A percentile compares a stretch with the other conserved stretches of the same genome.
Evolutionary conservation across 37 sponge, comb jelly and placozoan species (phyloP).

Genomic region (Chondrilla cf. caribensis): DNA sequence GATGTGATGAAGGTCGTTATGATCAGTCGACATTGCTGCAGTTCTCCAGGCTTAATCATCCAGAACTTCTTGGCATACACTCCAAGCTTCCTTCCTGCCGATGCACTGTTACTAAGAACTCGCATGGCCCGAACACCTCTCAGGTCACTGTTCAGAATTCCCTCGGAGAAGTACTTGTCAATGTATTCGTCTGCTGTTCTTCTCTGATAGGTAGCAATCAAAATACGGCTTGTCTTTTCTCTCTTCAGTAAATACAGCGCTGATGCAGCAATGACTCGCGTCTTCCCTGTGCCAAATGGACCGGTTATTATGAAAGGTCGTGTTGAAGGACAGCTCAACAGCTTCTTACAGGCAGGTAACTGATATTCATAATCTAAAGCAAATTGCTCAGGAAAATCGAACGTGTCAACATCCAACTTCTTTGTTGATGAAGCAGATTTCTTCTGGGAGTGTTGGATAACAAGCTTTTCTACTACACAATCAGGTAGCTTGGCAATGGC

Average conservation of each 20-base stretch:
- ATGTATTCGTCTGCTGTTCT: constrained; percentile 35
- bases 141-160: background rate
- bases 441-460: background rate
- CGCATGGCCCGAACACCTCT: background rate
- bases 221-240: background rate
- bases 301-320: constrained; percentile 25
- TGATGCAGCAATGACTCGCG: constrained; percentile 29
- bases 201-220: constrained; percentile 32
- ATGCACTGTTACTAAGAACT: background rate
- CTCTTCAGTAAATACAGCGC: background rate
- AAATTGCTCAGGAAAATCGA: background rate
- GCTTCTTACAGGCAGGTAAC: background rate
- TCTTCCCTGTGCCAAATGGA: constrained; percentile 54
- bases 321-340: background rate
- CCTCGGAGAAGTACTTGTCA: constrained; percentile 25
- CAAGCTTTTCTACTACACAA: background rate
- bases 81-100: background rate
- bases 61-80: too few species aligned
- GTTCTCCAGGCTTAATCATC: background rate
- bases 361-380: constrained; percentile 13
- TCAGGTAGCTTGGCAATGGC: constrained; percentile 16
- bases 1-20: background rate
- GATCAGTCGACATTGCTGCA: background rate
- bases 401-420: background rate
- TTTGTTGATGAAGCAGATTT: too few species aligned